Evolutionary conservation across 2,797 vertebrate genomes (phyloP), one percentile per base, ranked within the genome.

Genomic region (Dryobates pubescens): DNA sequence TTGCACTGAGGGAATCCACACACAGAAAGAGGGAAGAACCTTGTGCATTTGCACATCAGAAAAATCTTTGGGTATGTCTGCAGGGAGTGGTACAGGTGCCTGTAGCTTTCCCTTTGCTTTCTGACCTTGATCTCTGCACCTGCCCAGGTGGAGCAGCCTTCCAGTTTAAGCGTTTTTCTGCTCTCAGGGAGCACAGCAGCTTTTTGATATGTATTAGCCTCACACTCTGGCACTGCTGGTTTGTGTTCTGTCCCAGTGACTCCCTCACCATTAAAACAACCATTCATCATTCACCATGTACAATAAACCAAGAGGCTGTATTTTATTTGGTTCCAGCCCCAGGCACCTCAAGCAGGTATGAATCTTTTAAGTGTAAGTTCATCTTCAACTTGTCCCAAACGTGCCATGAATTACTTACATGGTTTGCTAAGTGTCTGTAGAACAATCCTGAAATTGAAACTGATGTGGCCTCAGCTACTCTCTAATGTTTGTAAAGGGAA

Each of bases 301-400:
- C 91, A 80, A 90, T 92, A 93, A 92, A 74, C 74, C 81, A 80
- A 71, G 58, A 88, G 68, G 76, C 68, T 92, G 73, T 83, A 80
- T 90, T 91, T 92, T 77, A 69, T 84, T 93, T 13, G 2, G 34
- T 70, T 95, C 57, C 83, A 91, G 86, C 88, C 86, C 41, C 83
- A 80, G 92, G 91, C 91, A 88, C 38, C 68, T 89, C 49, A 79
- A 71, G 68, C 75, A 86, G 88, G 83, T 94, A 91, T 93, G 95
- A 95, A 86, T 92, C 81, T 92, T 96, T 79, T 90, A 94, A 90
- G 72, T 0, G 0, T 72, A 91, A 88, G 83, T 90, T 95, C 95
- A 74, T 95, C 91, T 93, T 96, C 82, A 91, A 86, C 82, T 93
- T 88, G 51, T 94, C 87, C 86, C 91, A 88, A 82, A 90, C 1